These are phyloP conservation scores for Heliothis subflexa DNA, from an alignment of 1,140 invertebrate species.

Conservation along the genomic window DNA sequence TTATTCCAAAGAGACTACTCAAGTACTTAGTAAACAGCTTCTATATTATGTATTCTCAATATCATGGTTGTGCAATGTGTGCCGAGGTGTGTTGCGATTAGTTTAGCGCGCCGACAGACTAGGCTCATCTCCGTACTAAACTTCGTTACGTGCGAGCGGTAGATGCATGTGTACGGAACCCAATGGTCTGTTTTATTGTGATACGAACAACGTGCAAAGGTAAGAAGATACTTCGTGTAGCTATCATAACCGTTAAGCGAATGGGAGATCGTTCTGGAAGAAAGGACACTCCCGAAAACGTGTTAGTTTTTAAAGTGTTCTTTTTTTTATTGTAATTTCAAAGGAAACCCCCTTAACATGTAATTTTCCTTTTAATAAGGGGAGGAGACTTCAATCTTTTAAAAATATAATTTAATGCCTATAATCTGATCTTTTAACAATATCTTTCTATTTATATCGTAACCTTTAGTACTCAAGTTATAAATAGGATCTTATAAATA, in stretches of 20 bases:
- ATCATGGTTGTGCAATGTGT: slow-evolving; percentile 23
- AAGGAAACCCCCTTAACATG: too few relatives aligned
- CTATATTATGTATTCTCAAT: background rate
- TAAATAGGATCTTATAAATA: background rate
- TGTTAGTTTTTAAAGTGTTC: too few relatives aligned
- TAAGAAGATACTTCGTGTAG: background rate
- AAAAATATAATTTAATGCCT: too few relatives aligned
- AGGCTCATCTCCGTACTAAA: slow-evolving; percentile 26
- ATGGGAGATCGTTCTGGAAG: background rate
- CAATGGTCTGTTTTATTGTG: background rate
- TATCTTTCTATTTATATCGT: too few relatives aligned
- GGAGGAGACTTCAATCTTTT: too few relatives aligned
- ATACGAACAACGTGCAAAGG: background rate
- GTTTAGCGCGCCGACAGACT: slow-evolving; percentile 29
- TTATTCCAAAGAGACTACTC: background rate
- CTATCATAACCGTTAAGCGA: background rate
- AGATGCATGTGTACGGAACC: background rate
- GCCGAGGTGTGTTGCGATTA: slow-evolving; percentile 23
- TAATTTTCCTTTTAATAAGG: too few relatives aligned
- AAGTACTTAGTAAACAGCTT: background rate
- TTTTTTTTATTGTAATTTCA: too few relatives aligned
- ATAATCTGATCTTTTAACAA: too few relatives aligned
- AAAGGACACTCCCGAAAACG: too few relatives aligned
- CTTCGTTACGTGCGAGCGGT: slow-evolving; percentile 14
- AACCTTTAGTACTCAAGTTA: background rate